Evolutionary conservation across 2,888 invertebrate species (phyloP).

Genomic region (Monoplex corrugatus): DNA sequence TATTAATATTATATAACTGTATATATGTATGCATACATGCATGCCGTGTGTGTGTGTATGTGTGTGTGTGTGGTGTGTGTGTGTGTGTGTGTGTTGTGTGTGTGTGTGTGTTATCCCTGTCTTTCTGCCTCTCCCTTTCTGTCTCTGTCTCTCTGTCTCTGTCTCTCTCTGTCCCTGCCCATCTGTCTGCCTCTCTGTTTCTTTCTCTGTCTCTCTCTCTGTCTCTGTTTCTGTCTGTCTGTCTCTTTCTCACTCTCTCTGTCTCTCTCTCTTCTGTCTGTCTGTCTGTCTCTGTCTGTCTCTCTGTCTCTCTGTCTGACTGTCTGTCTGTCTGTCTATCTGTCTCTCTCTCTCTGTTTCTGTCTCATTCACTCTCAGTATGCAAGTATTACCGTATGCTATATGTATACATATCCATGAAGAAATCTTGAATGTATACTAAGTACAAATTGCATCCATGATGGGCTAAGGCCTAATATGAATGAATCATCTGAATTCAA

Average conservation of each 20-base stretch:
- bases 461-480: no score
- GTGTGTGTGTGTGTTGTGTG: not conserved
- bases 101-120: not conserved
- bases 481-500: no score
- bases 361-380: not conserved
- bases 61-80: not conserved
- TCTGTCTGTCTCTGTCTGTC: no score
- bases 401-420: not conserved
- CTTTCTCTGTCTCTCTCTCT: not conserved
- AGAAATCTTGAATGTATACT: no score
- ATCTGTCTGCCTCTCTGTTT: not conserved
- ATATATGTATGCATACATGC: slow-evolving; percentile 3
- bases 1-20: not conserved
- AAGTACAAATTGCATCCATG: no score
- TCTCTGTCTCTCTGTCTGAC: no score
- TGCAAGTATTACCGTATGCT: no score
- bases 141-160: no score
- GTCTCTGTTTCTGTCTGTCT: not conserved
- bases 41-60: not conserved
- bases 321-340: not conserved
- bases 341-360: not conserved
- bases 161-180: not conserved
- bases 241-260: no score
- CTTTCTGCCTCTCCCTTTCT: not conserved
- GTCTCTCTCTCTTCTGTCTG: no score